Evolutionary conservation across 2,113 vertebrate species (phyloP).

Genomic region (Oryzias javanicus): DNA sequence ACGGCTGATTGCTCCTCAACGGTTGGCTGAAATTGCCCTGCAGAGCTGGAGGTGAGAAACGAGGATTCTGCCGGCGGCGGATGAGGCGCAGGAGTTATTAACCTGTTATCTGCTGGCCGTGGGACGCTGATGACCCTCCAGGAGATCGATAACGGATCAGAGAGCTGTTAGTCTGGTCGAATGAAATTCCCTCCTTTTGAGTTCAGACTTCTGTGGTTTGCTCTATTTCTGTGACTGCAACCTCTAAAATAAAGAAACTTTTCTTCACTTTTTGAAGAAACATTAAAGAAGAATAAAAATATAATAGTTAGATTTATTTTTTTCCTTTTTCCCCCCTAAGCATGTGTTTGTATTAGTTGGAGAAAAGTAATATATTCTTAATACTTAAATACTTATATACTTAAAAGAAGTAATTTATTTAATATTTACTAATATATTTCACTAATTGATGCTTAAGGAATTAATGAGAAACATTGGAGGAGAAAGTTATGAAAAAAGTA

Average conservation of each 20-base stretch:
- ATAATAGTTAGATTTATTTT: too few species aligned
- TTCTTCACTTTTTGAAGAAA: background rate
- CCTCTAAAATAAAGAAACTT: background rate
- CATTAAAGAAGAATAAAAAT: background rate
- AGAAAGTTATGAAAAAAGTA: too few species aligned
- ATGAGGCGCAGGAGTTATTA: constrained; percentile 48
- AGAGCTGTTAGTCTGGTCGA: constrained; percentile 17
- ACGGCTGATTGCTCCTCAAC: constrained; percentile 19
- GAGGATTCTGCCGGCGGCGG: constrained; percentile 18
- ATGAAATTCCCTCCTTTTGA: constrained; percentile 17
- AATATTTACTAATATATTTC: too few species aligned
- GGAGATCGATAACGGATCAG: constrained; percentile 37
- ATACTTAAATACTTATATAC: too few species aligned
- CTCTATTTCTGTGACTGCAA: constrained; percentile 15
- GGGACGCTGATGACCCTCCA: background rate
- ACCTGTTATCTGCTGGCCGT: constrained; percentile 37
- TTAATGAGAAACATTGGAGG: too few species aligned
- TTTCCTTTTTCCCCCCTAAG: too few species aligned
- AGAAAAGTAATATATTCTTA: too few species aligned
- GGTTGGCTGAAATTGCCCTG: constrained; percentile 32
- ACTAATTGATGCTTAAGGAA: too few species aligned
- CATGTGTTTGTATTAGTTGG: too few species aligned
- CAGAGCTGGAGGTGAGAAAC: constrained; percentile 30
- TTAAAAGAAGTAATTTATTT: too few species aligned
- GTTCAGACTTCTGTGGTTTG: constrained; percentile 32